These are phyloP conservation scores for Strix aluco DNA, from an alignment of 2,113 vertebrate genomes.

Conservation along the genomic window DNA sequence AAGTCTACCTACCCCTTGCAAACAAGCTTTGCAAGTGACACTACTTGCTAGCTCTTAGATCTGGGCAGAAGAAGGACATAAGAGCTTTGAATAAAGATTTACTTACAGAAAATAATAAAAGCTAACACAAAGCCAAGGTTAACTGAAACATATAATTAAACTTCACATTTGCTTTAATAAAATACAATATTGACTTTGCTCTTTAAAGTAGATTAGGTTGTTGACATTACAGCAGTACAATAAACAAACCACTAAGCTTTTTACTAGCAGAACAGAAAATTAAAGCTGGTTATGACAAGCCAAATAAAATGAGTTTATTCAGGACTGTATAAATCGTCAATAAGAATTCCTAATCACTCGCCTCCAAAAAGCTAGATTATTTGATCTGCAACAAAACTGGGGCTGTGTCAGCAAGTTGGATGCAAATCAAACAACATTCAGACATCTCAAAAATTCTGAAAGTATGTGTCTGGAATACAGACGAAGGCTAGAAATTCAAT, in stretches of 20 bases:
- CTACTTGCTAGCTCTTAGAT: background rate
- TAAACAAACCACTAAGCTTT: conserved; percentile 55
- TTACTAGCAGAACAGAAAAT: conserved; percentile 68
- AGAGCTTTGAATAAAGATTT: conserved; percentile 42
- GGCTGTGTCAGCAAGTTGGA: conserved; percentile 59
- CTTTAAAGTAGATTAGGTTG: conserved; percentile 69
- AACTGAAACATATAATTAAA: conserved; percentile 69
- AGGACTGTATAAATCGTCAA: conserved; percentile 50
- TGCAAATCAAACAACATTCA: conserved; percentile 53
- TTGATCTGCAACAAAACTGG: conserved; percentile 59
- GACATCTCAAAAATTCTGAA: conserved; percentile 40
- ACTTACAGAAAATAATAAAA: conserved; percentile 54
- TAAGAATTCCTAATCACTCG: conserved; percentile 55
- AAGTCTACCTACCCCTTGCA: background rate
- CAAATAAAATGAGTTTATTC: conserved; percentile 64
- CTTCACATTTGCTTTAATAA: conserved; percentile 66
- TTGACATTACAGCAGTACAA: conserved; percentile 55
- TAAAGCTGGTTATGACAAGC: conserved; percentile 49
- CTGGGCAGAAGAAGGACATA: background rate
- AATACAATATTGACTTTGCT: conserved; percentile 66
- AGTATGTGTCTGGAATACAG: conserved; percentile 32
- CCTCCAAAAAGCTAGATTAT: conserved; percentile 55
- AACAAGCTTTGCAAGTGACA: background rate
- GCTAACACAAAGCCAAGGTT: conserved; percentile 61
- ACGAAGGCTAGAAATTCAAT: conserved; percentile 19